Conservation (phyloP, 2,888 invertebrate genomes). For the Caenorhabditis zanzibari region DNA sequence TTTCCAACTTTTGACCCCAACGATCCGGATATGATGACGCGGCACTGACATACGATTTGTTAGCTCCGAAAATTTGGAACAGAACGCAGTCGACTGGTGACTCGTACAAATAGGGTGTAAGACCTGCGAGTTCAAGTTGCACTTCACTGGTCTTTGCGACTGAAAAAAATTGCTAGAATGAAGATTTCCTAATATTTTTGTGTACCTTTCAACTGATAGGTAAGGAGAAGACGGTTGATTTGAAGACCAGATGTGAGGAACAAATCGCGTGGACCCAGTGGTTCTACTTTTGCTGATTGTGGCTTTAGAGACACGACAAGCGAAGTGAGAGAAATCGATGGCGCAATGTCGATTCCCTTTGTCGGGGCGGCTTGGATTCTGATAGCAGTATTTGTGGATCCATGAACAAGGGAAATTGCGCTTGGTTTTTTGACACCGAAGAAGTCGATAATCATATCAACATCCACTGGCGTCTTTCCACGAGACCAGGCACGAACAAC, state of each 20-base stretch:
- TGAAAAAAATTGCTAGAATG: conserved; percentile 59
- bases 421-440: conserved; percentile 68
- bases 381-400: conserved; percentile 52
- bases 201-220: conserved; percentile 88
- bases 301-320: conserved; percentile 66
- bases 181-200: too few species aligned
- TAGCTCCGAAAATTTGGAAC: conserved; percentile 92
- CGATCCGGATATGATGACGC: conserved; percentile 94
- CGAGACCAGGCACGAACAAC: conserved; percentile 66
- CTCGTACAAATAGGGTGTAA: conserved; percentile 94
- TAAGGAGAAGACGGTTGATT: conserved; percentile 93
- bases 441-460: conserved; percentile 74
- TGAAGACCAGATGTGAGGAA: conserved; percentile 90
- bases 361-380: conserved; percentile 66
- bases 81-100: conserved; percentile 96
- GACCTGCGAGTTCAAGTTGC: conserved; percentile 87
- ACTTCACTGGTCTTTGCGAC: conserved; percentile 75
- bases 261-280: conserved; percentile 90
- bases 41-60: conserved; percentile 91
- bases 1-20: conserved; percentile 93
- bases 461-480: conserved; percentile 63
- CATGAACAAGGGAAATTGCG: conserved; percentile 56
- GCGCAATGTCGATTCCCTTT: conserved; percentile 63
- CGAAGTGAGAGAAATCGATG: conserved; percentile 64
- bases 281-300: conserved; percentile 90